Evolutionary conservation across 2,888 invertebrate species (phyloP), one percentile per base, ranked within the genome.

Genomic region (Clostera curtula): DNA sequence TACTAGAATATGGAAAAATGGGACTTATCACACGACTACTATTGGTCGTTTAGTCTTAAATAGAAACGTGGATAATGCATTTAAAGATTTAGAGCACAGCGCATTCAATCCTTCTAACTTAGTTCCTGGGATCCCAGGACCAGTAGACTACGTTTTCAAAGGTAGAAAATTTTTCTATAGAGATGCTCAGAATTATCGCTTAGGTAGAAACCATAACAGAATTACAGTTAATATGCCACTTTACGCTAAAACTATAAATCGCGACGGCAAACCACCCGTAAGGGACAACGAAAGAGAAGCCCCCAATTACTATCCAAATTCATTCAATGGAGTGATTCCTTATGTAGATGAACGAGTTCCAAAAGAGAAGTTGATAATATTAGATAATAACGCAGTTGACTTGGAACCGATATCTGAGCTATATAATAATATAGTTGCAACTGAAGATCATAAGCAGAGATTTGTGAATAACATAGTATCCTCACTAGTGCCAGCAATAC

Each of bases 361-460:
- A 0, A 33, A 16, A 3, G 25, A 47, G 11, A 50, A 45, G 8
- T 25, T 58, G 5, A 11, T 40, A 7, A 34, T 51, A 12, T 27
- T 51, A 12, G 37, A 49, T 5, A 52, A 43, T 13, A 49, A 40
- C 16, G 56, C 50, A 3, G 19, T 45, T 0, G 59, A 59, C 29
- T 29, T 61, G 5, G 32, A 41, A 15, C 96, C 96, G 69, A 86
- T 89, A 2, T 85, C 87, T n/a, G 65, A 80, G 8, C 95, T 96
- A 77, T 97, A 59, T 12, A 86, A 84, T 40, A 85, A 92, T 3
- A 25, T 56, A 13, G 23, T 56, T 93, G 59, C 89, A 95, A 49
- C 92, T 12, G 57, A 56, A n/a, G 51, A 30, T 2, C 57, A 56
- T 9, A 37, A 31, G 4, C 31, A 43, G 13, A 35, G 45, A 24